phyloP scores from a whole-genome alignment of 2,797 vertebrate genomes.

The Acestrorhynchus altus region DNA sequence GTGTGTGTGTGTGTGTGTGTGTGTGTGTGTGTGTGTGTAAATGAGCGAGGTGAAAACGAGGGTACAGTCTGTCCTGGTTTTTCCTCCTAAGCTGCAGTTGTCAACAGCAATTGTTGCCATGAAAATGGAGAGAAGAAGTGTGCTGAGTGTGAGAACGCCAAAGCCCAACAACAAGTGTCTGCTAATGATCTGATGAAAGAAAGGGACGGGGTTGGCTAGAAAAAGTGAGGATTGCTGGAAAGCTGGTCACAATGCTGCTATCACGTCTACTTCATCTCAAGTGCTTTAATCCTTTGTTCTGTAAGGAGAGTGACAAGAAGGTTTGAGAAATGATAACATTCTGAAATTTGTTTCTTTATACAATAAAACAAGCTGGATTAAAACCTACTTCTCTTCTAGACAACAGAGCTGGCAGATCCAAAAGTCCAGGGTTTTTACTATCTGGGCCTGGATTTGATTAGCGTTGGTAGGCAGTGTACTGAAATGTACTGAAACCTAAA shows the following conservation, averaged over 20 bases:
- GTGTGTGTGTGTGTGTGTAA: conserved; percentile 33
- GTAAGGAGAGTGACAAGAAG: not conserved
- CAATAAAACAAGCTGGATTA: not conserved
- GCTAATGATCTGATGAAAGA: conserved; percentile 41
- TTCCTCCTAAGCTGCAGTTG: conserved; percentile 48
- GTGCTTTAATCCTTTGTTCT: not conserved
- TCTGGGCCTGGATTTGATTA: no score
- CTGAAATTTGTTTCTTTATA: no score
- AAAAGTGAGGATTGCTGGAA: not conserved
- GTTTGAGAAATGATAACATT: no score
- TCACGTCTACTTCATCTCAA: not conserved
- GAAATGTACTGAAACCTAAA: no score
- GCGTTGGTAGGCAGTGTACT: no score
- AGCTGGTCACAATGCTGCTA: not conserved
- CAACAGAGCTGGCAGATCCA: no score
- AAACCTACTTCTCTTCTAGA: no score
- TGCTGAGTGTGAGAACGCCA: conserved; percentile 16
- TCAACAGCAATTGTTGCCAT: conserved; percentile 50
- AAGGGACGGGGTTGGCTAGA: not conserved
- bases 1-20: conserved; percentile 33
- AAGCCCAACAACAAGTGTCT: conserved; percentile 25
- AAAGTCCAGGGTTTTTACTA: no score
- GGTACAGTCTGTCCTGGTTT: conserved; percentile 72
- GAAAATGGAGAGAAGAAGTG: conserved; percentile 48
- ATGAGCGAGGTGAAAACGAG: conserved; percentile 57